Evolutionary conservation across 2,113 vertebrate species (phyloP).

Genomic region (Colossoma macropomum): DNA sequence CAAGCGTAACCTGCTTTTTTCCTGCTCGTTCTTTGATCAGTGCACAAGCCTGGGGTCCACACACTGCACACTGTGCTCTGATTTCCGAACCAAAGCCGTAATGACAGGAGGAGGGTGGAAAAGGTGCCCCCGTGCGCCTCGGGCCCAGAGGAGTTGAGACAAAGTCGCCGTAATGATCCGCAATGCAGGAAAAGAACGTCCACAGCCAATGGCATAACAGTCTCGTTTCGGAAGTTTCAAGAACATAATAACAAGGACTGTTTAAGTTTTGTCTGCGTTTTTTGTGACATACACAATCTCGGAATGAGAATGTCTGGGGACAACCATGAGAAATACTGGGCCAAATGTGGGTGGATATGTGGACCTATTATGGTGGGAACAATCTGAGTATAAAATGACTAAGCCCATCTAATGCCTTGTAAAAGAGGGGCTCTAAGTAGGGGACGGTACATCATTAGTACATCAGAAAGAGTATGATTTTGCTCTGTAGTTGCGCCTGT

Average conservation of each 20-base stretch:
- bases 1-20: neutral
- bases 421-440: no score
- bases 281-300: neutral
- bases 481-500: no score
- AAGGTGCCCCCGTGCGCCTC: neutral
- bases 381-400: no score
- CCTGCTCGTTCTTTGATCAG: constrained; percentile 40
- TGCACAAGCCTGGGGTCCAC: neutral
- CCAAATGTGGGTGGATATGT: no score
- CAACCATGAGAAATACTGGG: no score
- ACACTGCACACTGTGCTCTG: constrained; percentile 33
- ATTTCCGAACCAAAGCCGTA: constrained; percentile 29
- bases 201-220: neutral
- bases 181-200: neutral
- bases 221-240: neutral
- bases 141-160: constrained; percentile 17
- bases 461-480: no score
- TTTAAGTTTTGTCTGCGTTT: neutral
- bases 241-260: neutral
- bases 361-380: no score
- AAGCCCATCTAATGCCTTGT: no score
- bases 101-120: constrained; percentile 24
- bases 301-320: no score
- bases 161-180: constrained; percentile 35
- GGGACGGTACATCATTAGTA: no score